Evolutionary conservation across 2,113 vertebrate species (phyloP), one percentile per base, ranked within the genome.

Genomic region (Tiliqua scincoides): DNA sequence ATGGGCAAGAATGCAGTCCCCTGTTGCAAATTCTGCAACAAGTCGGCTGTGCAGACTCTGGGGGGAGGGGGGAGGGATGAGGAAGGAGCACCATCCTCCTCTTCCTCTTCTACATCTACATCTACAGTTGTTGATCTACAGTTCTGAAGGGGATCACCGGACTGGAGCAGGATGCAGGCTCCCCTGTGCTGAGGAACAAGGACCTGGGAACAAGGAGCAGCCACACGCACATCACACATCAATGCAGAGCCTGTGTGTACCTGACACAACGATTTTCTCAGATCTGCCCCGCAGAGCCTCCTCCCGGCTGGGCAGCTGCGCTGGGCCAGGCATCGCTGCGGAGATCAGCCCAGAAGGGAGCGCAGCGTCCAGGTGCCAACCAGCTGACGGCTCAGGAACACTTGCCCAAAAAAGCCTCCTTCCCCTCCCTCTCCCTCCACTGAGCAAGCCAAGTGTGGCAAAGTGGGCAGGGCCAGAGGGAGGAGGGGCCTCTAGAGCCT

Each of bases 281-380:
- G 20, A 17, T 27, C 83, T 75, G 71, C 83, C 72, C 12, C 59
- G 57, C 59, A 25, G 30, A 63, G 59, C 72, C 62, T 63, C 59
- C 20, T 65, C 82, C 59, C 30, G 71, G 10, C 35, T 48, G 57
- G 82, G 82, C 82, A 75, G 25, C 57, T 20, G 20, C 57, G 5
- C 23, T 17, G 15, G 8, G 1, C 59, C 18, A 9, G 83, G 20
- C 82, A 84, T 84, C 27, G 71, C 40, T 6, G 18, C 35, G 59
- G 8, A 76, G 74, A 21, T 32, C 43, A 4, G 32, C 30, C 35
- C 5, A 2, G 20, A 12, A 21, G 8, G 40, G 4, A 1, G 1
- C 1, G 14, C 21, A n/a, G n/a, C 8, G 4, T 35, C 15, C 35
- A 43, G 63, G 0, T 0, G n/a, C 30, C 32, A 57, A 48, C 11